Evolutionary conservation across 2,888 invertebrate genomes (phyloP), one percentile per base, ranked within the genome.

Genomic region (Myopa tessellatipennis): DNA sequence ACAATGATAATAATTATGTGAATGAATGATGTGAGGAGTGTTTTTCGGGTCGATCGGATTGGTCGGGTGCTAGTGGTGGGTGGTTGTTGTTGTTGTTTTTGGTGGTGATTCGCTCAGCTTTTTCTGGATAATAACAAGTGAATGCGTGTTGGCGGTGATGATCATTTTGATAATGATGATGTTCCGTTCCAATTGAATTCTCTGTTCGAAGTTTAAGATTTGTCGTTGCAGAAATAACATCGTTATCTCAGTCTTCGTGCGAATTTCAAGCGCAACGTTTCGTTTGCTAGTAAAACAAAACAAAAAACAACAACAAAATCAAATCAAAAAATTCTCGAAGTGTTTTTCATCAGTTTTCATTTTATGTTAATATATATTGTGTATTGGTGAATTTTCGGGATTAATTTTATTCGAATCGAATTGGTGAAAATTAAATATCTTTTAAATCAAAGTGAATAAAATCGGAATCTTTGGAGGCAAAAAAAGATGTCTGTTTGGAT

Each of bases 401-500:
- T 61, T 26, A n/a, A 60, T 14, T 10, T 26, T 26, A 26, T 26
- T 26, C 26, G 26, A 26, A 26, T 26, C 26, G 26, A 26, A 26
- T 26, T 26, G 26, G 26, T 26, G 26, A 26, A 26, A 26, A 26
- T 26, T 26, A 26, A 26, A 26, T 26, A 26, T 26, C 1, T 26
- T 26, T 26, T 26, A 26, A 26, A 26, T 26, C 26, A 26, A 26
- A 26, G 26, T 26, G 1, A 26, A 26, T 26, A 26, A 26, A 26
- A 26, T 26, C 26, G 26, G 26, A 26, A 26, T 26, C 26, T 1
- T 26, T 26, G 26, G 26, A 26, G 26, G 26, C 26, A 26, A 55
- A 74, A 40, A 36, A 80, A 82, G 87, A 92, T 92, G 92, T 92
- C 92, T 81, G 90, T 92, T 85, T 92, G 92, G 92, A 88, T 92